phyloP scores from a whole-genome alignment of 2,888 invertebrate genomes.

The Lissocephala sabroskyi region DNA sequence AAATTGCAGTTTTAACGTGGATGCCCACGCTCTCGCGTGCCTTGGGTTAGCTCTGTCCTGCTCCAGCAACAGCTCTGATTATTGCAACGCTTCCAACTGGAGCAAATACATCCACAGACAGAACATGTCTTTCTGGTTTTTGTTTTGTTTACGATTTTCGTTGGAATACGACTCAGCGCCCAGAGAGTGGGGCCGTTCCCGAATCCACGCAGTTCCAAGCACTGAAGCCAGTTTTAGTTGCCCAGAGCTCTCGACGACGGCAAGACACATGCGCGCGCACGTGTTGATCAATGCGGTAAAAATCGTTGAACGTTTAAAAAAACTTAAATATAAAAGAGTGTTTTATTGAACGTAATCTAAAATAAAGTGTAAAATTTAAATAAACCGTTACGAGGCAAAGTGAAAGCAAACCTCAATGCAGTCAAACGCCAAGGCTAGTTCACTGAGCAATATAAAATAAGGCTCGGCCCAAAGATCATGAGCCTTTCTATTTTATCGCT shows the following conservation, averaged over 20 bases:
- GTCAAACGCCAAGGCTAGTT: constrained; percentile 1
- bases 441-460: constrained; percentile 2
- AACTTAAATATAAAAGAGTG: no score
- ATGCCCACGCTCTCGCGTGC: constrained; percentile 1
- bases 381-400: no score
- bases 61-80: background rate
- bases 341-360: no score
- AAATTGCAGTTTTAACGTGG: constrained; percentile 53
- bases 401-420: constrained; percentile 1
- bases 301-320: no score
- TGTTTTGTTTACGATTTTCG: constrained; percentile 59
- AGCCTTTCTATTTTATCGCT: constrained; percentile 72
- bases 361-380: constrained; percentile 6
- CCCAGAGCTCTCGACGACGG: constrained; percentile 42
- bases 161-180: constrained; percentile 28
- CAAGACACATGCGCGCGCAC: constrained; percentile 56
- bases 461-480: constrained; percentile 65
- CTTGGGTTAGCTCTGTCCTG: constrained; percentile 22
- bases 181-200: background rate
- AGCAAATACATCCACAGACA: constrained; percentile 30
- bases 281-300: no score
- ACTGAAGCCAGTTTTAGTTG: constrained; percentile 29
- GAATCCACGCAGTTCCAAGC: background rate
- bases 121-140: constrained; percentile 38
- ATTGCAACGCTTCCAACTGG: constrained; percentile 52